Evolutionary conservation across 2,888 invertebrate species (phyloP).

Genomic region (Reticulitermes lucifugus): DNA sequence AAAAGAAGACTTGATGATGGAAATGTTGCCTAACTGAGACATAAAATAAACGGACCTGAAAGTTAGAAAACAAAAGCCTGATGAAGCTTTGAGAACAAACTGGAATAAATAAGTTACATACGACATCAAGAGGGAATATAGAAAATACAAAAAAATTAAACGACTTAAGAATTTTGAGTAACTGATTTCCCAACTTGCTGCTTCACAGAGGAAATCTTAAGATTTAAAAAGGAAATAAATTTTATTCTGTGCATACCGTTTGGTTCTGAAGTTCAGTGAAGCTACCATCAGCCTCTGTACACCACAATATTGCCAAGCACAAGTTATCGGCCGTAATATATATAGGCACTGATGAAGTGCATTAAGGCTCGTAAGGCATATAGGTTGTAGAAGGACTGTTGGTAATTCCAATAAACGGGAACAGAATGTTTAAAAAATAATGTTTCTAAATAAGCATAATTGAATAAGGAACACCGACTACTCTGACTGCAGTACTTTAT

Average conservation of each 20-base stretch:
- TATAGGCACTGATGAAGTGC: too few species aligned
- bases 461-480: not conserved
- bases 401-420: not conserved
- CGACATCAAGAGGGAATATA: not conserved
- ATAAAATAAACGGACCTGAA: not conserved
- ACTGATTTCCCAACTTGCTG: conserved; percentile 3
- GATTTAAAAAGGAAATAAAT: not conserved
- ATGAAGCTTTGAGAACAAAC: not conserved
- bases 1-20: not conserved
- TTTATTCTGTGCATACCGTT: too few species aligned
- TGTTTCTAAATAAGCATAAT: not conserved
- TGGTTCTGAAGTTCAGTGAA: too few species aligned
- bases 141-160: not conserved
- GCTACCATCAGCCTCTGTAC: too few species aligned
- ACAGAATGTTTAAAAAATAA: not conserved
- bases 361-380: too few species aligned
- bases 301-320: too few species aligned
- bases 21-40: conserved; percentile 1
- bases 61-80: not conserved
- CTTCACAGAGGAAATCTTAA: not conserved
- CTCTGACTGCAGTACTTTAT: too few species aligned
- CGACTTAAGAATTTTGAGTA: not conserved
- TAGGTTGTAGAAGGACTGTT: too few species aligned
- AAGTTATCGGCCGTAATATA: too few species aligned
- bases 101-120: not conserved